Evolutionary conservation across 2,888 invertebrate species (phyloP), one percentile per base, ranked within the genome.

Genomic region (Nymphalis polychloros): DNA sequence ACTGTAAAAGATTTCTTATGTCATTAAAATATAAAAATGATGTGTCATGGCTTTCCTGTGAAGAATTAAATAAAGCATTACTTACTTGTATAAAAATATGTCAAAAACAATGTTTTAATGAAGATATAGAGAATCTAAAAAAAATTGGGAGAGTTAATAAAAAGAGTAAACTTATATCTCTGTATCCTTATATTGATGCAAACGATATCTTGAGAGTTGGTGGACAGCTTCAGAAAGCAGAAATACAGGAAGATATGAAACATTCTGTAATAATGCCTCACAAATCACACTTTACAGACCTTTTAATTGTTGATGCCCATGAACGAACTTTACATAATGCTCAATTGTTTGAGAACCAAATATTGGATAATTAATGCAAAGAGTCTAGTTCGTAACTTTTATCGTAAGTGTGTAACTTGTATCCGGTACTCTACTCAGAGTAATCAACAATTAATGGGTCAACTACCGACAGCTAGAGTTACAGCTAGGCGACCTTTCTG

Each of bases 151-250:
- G n/a, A n/a, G n/a, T n/a, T n/a, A n/a, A n/a, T n/a, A n/a, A n/a
- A n/a, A n/a, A n/a, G n/a, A n/a, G n/a, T n/a, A n/a, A n/a, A n/a
- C n/a, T n/a, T n/a, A n/a, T n/a, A n/a, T n/a, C n/a, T n/a, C n/a
- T n/a, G n/a, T n/a, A n/a, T n/a, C n/a, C n/a, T n/a, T n/a, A n/a
- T n/a, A n/a, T n/a, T n/a, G n/a, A n/a, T n/a, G n/a, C n/a, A n/a
- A n/a, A n/a, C n/a, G n/a, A n/a, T n/a, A n/a, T n/a, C n/a, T n/a
- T n/a, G 23, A 16, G 68, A 71, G 49, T 68, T 63, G 7, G 70
- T 64, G 23, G 68, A 64, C 17, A 13, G 63, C 64, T 10, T 64
- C 64, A 1, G 31, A 63, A n/a, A 49, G n/a, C 49, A n/a, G 7
- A n/a, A n/a, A n/a, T 49, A 49, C 7, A 16, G 16, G 16, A 49